Conservation (phyloP, 2,113 vertebrate species). For the Myrmecobius fasciatus region DNA sequence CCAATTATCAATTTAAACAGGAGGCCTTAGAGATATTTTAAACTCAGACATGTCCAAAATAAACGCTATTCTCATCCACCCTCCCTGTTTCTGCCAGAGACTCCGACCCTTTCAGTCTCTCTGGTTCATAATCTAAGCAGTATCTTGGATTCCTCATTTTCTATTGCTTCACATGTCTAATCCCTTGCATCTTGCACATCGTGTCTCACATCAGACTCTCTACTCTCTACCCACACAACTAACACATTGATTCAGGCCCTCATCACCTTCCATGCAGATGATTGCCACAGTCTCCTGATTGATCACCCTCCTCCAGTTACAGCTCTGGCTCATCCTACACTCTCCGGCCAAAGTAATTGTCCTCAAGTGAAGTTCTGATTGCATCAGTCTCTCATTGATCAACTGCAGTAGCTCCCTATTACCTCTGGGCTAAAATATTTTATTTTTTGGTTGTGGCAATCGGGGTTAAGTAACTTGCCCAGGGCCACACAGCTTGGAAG, state of each 20-base stretch:
- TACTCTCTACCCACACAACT: background rate
- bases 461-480: too few species aligned
- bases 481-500: too few species aligned
- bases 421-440: background rate
- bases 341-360: background rate
- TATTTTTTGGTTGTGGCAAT: too few species aligned
- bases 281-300: background rate
- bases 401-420: background rate
- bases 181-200: background rate
- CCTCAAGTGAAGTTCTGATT: background rate
- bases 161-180: background rate
- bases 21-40: background rate
- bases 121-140: background rate
- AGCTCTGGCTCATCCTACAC: background rate
- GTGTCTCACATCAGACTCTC: background rate
- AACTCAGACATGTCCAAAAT: background rate
- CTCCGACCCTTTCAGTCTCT: background rate
- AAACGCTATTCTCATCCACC: background rate
- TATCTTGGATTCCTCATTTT: background rate
- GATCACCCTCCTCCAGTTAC: background rate
- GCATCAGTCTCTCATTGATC: background rate
- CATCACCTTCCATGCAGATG: background rate
- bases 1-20: background rate
- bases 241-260: background rate
- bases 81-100: background rate